Conservation (phyloP, 2,888 invertebrate genomes). For the Drosophila mulleri region DNA sequence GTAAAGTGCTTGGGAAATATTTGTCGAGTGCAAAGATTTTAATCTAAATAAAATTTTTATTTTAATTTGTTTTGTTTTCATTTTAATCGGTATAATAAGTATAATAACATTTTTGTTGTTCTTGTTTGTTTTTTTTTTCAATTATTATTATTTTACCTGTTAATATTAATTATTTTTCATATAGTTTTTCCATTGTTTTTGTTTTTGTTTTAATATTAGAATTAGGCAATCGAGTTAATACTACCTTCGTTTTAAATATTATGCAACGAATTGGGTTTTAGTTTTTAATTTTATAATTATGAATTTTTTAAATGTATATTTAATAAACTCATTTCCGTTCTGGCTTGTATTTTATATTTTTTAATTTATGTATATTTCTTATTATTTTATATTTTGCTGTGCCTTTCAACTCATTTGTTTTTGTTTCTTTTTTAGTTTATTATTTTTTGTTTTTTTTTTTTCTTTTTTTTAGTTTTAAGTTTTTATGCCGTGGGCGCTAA, state of each 20-base stretch:
- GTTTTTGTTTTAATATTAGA: conserved; percentile 80
- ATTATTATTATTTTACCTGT: conserved; percentile 77
- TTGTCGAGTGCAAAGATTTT: conserved; percentile 63
- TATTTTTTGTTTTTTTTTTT: conserved; percentile 29
- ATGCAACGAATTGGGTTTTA: conserved; percentile 78
- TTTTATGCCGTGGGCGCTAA: conserved; percentile 72
- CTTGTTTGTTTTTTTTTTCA: conserved; percentile 62
- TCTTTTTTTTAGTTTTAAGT: conserved; percentile 47
- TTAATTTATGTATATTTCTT: conserved; percentile 30
- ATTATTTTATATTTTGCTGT: conserved; percentile 52
- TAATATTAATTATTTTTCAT: conserved; percentile 75
- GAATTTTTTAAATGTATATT: conserved; percentile 78
- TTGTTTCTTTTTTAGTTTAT: conserved; percentile 35
- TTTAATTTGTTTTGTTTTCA: conserved; percentile 82
- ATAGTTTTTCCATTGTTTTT: conserved; percentile 66
- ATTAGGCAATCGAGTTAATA: conserved; percentile 84
- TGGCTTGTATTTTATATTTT: conserved; percentile 61
- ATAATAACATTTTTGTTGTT: conserved; percentile 83
- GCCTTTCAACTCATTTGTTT: conserved; percentile 63
- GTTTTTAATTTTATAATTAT: conserved; percentile 48
- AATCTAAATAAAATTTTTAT: conserved; percentile 85
- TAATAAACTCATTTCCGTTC: conserved; percentile 80
- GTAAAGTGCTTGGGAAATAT: conserved; percentile 18
- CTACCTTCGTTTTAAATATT: conserved; percentile 82
- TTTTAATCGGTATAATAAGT: conserved; percentile 83